Evolutionary conservation across 1,140 invertebrate genomes (phyloP).

Genomic region (Scaptomyza montana): DNA sequence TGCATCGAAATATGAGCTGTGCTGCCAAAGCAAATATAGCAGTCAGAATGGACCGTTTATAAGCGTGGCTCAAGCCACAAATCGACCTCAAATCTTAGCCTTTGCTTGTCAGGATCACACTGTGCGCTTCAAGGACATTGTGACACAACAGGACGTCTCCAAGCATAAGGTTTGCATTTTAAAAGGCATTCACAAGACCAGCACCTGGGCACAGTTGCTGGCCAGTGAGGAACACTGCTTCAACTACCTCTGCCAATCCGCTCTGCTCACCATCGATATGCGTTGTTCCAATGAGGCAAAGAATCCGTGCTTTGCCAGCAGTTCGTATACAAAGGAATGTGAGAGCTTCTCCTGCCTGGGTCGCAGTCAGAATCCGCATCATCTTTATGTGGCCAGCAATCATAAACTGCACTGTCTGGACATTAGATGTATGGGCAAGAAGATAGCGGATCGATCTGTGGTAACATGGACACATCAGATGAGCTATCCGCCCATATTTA

Average conservation of each 20-base stretch:
- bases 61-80: slow-evolving; percentile 43
- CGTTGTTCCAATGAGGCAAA: slow-evolving; percentile 37
- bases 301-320: slow-evolving; percentile 67
- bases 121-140: slow-evolving; percentile 52
- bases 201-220: slow-evolving; percentile 58
- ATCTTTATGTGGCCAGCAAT: slow-evolving; percentile 67
- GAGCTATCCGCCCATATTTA: slow-evolving; percentile 48
- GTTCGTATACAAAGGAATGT: slow-evolving; percentile 29
- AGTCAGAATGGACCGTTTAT: slow-evolving; percentile 35
- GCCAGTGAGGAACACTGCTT: slow-evolving; percentile 44
- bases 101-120: slow-evolving; percentile 56
- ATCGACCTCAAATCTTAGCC: slow-evolving; percentile 31
- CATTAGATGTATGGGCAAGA: slow-evolving; percentile 54
- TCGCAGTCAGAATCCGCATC: slow-evolving; percentile 54
- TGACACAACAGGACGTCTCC: slow-evolving; percentile 41
- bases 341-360: slow-evolving; percentile 55
- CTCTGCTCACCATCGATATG: slow-evolving; percentile 54
- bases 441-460: slow-evolving; percentile 52
- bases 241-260: slow-evolving; percentile 53
- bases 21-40: slow-evolving; percentile 34
- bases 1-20: slow-evolving; percentile 21
- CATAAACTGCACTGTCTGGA: slow-evolving; percentile 69
- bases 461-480: slow-evolving; percentile 74
- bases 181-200: slow-evolving; percentile 26
- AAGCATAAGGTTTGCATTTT: slow-evolving; percentile 52